These are phyloP conservation scores for Pipa parva DNA, from an alignment of 2,113 vertebrate genomes.

Conservation along the genomic window DNA sequence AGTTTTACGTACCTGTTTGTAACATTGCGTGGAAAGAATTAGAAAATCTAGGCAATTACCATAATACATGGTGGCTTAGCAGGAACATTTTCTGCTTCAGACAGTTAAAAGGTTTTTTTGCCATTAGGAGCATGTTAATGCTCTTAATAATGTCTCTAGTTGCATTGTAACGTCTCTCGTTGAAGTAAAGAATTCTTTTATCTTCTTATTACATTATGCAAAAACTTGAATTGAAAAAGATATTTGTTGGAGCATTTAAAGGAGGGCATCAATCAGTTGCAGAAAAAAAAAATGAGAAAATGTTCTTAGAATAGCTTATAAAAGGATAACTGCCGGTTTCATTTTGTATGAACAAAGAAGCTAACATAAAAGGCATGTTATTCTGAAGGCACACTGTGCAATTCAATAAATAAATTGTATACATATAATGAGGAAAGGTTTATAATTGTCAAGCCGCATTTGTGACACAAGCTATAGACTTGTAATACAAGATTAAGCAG, in stretches of 20 bases:
- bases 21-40: slow-evolving; percentile 64
- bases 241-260: slow-evolving; percentile 80
- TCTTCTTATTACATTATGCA: slow-evolving; percentile 83
- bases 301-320: slow-evolving; percentile 74
- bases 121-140: slow-evolving; percentile 79
- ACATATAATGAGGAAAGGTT: slow-evolving; percentile 70
- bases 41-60: slow-evolving; percentile 72
- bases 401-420: slow-evolving; percentile 74
- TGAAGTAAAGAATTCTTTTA: slow-evolving; percentile 81
- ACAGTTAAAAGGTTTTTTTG: slow-evolving; percentile 81
- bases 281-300: slow-evolving; percentile 69
- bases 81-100: slow-evolving; percentile 70
- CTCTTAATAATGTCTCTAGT: slow-evolving; percentile 74
- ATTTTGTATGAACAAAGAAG: slow-evolving; percentile 76
- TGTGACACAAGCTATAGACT: slow-evolving; percentile 65
- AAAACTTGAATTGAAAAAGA: slow-evolving; percentile 76
- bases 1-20: slow-evolving; percentile 57
- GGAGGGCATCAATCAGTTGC: slow-evolving; percentile 77
- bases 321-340: slow-evolving; percentile 81
- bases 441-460: slow-evolving; percentile 57
- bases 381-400: slow-evolving; percentile 70
- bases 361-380: slow-evolving; percentile 68
- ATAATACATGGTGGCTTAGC: slow-evolving; percentile 74
- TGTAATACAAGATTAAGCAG: slow-evolving; percentile 46
- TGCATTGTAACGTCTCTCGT: slow-evolving; percentile 79